Evolutionary conservation across 1,140 invertebrate genomes (phyloP).

Genomic region (Drosophila saltans): DNA sequence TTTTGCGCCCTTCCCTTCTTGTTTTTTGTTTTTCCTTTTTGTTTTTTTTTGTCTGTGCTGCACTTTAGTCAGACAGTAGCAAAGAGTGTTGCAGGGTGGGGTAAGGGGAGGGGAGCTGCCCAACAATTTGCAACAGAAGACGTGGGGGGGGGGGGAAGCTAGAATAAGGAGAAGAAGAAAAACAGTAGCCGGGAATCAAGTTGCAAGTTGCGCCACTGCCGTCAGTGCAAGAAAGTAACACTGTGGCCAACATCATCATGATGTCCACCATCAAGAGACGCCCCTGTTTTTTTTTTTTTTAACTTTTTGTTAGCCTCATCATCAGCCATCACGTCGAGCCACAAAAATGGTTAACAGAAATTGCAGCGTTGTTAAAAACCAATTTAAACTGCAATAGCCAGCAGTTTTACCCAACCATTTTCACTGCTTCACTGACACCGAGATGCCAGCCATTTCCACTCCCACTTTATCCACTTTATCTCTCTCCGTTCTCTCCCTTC

Average conservation of each 20-base stretch:
- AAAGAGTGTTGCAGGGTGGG: background rate
- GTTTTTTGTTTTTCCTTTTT: too few relatives aligned
- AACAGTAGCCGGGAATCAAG: conserved; percentile 22
- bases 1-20: conserved; percentile 2
- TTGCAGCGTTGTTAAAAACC: conserved; percentile 77
- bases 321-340: conserved; percentile 47
- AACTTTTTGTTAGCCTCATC: conserved; percentile 10
- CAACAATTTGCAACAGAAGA: conserved; percentile 65
- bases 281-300: too few relatives aligned
- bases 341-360: conserved; percentile 54
- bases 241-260: conserved; percentile 58
- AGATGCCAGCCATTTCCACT: background rate
- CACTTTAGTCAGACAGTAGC: conserved; percentile 44
- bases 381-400: conserved; percentile 61
- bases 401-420: conserved; percentile 34
- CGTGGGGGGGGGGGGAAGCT: too few relatives aligned
- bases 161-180: background rate
- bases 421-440: too few relatives aligned
- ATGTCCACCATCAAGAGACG: conserved; percentile 42
- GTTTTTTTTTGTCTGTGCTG: conserved; percentile 44
- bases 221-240: conserved; percentile 71
- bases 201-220: conserved; percentile 40
- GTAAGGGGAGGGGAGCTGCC: conserved; percentile 49
- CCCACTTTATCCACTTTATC: background rate
- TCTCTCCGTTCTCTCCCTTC: too few relatives aligned